phyloP scores from a whole-genome alignment of 2,113 vertebrate species.

The Phyllopteryx taeniolatus region DNA sequence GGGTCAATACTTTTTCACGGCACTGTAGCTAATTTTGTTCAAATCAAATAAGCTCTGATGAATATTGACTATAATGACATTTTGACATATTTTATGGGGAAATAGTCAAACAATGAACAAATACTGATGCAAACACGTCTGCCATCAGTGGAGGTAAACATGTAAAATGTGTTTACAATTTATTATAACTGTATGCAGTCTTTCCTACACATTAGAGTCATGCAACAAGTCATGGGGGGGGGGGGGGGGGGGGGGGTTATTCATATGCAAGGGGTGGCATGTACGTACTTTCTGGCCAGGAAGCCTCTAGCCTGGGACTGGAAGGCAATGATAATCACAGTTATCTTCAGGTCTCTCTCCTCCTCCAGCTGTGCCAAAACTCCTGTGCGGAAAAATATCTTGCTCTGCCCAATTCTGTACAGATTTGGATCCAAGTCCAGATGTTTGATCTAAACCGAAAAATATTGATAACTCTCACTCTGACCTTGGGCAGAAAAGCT shows the following conservation, averaged over 20 bases:
- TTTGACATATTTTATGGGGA: neutral
- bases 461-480: neutral
- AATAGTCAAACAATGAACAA: neutral
- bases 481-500: neutral
- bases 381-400: conserved; percentile 95
- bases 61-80: neutral
- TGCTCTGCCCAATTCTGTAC: conserved; percentile 94
- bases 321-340: conserved; percentile 93
- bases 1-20: no score
- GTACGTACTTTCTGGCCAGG: conserved; percentile 88
- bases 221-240: neutral
- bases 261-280: neutral
- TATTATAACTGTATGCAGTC: neutral
- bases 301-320: conserved; percentile 89
- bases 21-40: no score
- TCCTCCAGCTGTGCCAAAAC: conserved; percentile 95
- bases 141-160: neutral
- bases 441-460: conserved; percentile 81
- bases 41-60: neutral
- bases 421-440: conserved; percentile 95
- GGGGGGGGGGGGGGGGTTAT: neutral
- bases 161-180: neutral
- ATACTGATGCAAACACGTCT: neutral
- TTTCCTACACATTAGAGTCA: neutral
- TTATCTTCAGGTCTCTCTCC: conserved; percentile 94